These are phyloP conservation scores for Campodea augens DNA, from an alignment of 1,140 invertebrate genomes.

Conservation along the genomic window DNA sequence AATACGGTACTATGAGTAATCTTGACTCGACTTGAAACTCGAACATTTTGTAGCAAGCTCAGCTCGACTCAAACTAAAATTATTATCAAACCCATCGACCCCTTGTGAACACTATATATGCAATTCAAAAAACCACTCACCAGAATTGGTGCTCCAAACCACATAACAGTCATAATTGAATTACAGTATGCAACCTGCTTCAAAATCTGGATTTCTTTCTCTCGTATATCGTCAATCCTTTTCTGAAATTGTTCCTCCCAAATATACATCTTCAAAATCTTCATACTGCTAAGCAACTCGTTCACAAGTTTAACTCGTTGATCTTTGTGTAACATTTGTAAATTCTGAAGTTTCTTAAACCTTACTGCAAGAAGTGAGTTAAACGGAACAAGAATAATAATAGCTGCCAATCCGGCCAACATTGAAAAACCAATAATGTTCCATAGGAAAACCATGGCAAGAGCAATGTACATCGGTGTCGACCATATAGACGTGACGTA, in stretches of 20 bases:
- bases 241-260: slow-evolving; percentile 22
- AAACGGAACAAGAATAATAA: slow-evolving; percentile 77
- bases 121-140: no score
- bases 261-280: slow-evolving; percentile 33
- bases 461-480: slow-evolving; percentile 71
- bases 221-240: slow-evolving; percentile 14
- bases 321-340: slow-evolving; percentile 81
- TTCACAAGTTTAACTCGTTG: slow-evolving; percentile 86
- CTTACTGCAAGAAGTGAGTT: slow-evolving; percentile 76
- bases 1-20: no score
- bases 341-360: slow-evolving; percentile 59
- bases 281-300: slow-evolving; percentile 84
- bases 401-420: slow-evolving; percentile 72
- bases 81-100: no score
- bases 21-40: no score
- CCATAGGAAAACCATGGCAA: slow-evolving; percentile 83
- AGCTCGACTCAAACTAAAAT: no score
- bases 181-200: slow-evolving; percentile 19
- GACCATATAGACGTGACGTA: slow-evolving; percentile 96
- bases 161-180: slow-evolving; percentile 17
- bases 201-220: slow-evolving; percentile 17
- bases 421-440: slow-evolving; percentile 21
- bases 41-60: no score
- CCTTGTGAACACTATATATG: no score
- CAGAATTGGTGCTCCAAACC: no score